Evolutionary conservation across 2,888 invertebrate species (phyloP).

Genomic region (Rhopalosiphum nymphaeae): DNA sequence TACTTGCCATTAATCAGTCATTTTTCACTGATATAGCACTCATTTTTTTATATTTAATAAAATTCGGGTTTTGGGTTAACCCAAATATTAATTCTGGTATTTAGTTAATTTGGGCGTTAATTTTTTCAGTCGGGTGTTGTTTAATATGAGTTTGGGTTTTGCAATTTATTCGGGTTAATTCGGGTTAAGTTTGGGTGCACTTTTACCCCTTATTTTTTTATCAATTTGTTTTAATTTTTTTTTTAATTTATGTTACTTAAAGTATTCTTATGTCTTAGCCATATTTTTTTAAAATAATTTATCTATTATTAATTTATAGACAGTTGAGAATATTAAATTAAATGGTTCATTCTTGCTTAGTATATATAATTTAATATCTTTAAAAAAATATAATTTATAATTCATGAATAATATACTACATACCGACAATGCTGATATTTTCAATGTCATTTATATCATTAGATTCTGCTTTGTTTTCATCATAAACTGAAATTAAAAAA

Average conservation of each 20-base stretch:
- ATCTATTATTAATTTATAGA: neutral
- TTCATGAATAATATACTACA: neutral
- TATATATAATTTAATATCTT: neutral
- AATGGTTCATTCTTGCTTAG: neutral
- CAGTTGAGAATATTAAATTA: neutral
- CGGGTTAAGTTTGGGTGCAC: no score
- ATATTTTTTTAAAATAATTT: neutral
- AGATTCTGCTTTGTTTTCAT: slow-evolving; percentile 69
- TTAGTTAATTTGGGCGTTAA: no score
- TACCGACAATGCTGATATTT: slow-evolving; percentile 70
- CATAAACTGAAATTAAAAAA: slow-evolving; percentile 69
- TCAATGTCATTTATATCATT: slow-evolving; percentile 66
- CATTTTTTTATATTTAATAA: no score
- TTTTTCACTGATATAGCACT: no score
- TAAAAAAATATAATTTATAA: neutral
- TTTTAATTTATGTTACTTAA: neutral
- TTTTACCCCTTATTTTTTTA: neutral
- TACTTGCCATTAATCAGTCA: no score
- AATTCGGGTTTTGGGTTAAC: no score
- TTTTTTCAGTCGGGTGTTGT: no score
- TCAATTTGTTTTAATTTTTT: neutral
- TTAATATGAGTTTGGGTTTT: no score
- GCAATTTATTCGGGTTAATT: no score
- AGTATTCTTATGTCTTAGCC: neutral
- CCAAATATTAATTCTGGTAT: no score